These are phyloP conservation scores for Nesogale talazaci DNA, from an alignment of 2,113 vertebrate species.

Conservation along the genomic window DNA sequence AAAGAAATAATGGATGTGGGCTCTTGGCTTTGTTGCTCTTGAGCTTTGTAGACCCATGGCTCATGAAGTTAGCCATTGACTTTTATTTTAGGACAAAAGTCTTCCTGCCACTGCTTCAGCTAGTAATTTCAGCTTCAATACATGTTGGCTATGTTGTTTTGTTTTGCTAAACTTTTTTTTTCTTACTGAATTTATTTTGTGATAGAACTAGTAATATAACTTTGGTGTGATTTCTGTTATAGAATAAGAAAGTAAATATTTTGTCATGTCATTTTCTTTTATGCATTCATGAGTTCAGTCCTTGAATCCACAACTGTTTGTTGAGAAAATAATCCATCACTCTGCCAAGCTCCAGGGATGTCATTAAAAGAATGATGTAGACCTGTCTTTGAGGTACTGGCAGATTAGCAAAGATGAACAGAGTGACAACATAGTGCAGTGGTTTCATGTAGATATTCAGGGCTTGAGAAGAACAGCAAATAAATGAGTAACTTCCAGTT, in stretches of 20 bases:
- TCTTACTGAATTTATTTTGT: neutral
- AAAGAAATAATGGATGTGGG: neutral
- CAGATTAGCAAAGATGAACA: neutral
- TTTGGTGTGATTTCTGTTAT: neutral
- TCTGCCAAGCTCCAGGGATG: neutral
- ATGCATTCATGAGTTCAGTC: neutral
- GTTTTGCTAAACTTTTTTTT: neutral
- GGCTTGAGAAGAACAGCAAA: neutral
- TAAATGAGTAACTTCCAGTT: accelerated
- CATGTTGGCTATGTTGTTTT: neutral
- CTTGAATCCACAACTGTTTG: neutral
- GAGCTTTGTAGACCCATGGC: neutral
- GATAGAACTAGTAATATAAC: neutral
- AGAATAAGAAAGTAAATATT: neutral
- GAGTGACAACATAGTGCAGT: accelerated
- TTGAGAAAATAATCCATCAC: neutral
- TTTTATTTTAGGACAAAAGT: neutral
- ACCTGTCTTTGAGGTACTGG: too few relatives aligned
- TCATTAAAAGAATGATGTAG: neutral
- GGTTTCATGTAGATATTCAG: accelerated
- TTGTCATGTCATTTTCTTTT: neutral
- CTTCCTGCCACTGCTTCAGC: neutral
- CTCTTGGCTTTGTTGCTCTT: neutral
- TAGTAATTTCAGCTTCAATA: neutral
- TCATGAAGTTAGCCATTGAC: neutral